Conservation (phyloP, 2,797 vertebrate genomes). For the Aphelocoma californica region DNA sequence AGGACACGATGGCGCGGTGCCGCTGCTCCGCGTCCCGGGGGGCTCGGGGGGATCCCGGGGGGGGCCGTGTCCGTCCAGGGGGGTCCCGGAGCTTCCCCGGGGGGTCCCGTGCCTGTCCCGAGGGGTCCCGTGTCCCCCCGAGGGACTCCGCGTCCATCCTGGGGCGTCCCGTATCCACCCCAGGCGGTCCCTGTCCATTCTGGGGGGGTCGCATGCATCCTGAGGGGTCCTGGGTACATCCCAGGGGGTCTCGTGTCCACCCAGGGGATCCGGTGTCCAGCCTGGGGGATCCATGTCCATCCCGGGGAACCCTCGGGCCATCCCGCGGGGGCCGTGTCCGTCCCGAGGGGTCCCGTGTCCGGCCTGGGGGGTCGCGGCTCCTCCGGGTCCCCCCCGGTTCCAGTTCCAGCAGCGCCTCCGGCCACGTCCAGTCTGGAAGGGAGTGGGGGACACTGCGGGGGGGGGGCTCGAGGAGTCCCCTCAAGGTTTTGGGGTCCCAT, state of each 20-base stretch:
- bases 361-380: background rate
- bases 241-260: background rate
- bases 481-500: background rate
- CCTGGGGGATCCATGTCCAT: background rate
- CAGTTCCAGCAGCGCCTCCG: background rate
- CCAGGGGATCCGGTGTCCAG: background rate
- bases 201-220: background rate
- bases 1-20: background rate
- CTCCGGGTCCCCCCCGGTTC: background rate
- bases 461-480: background rate
- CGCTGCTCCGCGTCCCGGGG: background rate
- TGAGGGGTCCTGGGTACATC: background rate
- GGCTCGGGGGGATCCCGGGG: background rate
- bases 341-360: background rate
- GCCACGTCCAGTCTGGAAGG: background rate
- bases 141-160: background rate
- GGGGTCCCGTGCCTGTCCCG: background rate
- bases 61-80: background rate
- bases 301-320: background rate
- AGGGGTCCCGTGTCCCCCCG: background rate
- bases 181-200: background rate
- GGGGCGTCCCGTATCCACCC: background rate
- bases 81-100: background rate
- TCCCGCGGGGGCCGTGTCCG: background rate
- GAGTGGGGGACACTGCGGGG: background rate